Percentiles rank a stretch among this genome's conserved stretches.
phyloP scores from a whole-genome alignment of 2,888 invertebrate species.

The Caenorhabditis zanzibari region DNA sequence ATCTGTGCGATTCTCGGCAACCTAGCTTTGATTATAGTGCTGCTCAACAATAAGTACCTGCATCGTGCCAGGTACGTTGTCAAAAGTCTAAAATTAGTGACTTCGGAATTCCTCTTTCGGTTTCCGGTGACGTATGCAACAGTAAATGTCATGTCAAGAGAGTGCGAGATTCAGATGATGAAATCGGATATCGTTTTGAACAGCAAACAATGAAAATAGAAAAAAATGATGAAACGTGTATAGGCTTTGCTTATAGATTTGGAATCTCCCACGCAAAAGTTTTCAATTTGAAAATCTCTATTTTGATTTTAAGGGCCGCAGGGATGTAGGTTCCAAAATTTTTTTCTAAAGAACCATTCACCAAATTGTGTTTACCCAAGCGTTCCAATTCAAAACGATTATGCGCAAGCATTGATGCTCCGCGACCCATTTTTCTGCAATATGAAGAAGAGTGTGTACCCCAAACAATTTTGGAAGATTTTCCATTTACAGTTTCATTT shows the following conservation, averaged over 20 bases:
- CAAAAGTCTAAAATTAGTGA: background rate
- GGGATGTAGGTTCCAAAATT: background rate
- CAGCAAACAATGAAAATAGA: slow-evolving; percentile 52
- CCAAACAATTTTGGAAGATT: background rate
- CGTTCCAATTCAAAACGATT: slow-evolving; percentile 40
- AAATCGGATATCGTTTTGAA: slow-evolving; percentile 60
- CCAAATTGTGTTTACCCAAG: slow-evolving; percentile 42
- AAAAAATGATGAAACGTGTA: slow-evolving; percentile 33
- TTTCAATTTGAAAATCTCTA: background rate
- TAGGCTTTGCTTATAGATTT: background rate
- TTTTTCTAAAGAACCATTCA: slow-evolving; percentile 25
- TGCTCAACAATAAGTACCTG: slow-evolving; percentile 80
- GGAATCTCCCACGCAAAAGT: slow-evolving; percentile 43
- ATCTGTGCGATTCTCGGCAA: slow-evolving; percentile 80
- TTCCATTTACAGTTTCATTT: slow-evolving; percentile 77
- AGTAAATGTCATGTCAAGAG: slow-evolving; percentile 36
- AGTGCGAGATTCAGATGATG: slow-evolving; percentile 61
- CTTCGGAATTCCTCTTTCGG: background rate
- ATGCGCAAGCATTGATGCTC: slow-evolving; percentile 31
- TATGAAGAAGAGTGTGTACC: background rate
- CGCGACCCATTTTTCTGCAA: slow-evolving; percentile 1
- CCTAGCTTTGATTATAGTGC: slow-evolving; percentile 78
- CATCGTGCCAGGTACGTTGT: slow-evolving; percentile 76
- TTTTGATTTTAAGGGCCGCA: background rate
- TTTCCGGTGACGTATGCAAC: slow-evolving; percentile 38